A percentile compares a stretch with the other conserved stretches of the same genome.
phyloP scores from a whole-genome alignment of 2,797 vertebrate species.

The Argyrosomus regius region DNA sequence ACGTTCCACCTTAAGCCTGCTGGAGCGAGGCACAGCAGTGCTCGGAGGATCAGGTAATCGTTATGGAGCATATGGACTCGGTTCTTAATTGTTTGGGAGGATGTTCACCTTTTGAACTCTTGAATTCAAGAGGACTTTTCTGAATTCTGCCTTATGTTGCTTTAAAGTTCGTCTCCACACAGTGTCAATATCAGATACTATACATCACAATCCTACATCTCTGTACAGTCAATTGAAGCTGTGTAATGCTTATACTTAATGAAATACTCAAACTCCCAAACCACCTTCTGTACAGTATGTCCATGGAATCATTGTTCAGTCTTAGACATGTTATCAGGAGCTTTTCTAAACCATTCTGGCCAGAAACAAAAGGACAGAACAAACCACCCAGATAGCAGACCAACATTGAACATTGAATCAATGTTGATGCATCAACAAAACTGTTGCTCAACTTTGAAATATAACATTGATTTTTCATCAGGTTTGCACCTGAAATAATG shows the following conservation, averaged over 20 bases:
- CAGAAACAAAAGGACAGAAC: neutral
- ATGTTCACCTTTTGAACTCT: neutral
- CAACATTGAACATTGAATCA: no score
- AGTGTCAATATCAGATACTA: neutral
- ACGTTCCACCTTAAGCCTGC: slow-evolving; percentile 5
- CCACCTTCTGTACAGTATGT: neutral
- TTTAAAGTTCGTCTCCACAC: neutral
- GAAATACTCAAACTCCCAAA: neutral
- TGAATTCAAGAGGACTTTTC: no score
- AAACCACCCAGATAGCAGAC: no score
- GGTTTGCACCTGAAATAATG: no score
- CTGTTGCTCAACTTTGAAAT: no score
- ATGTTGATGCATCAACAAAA: no score
- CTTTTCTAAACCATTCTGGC: neutral
- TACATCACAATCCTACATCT: neutral
- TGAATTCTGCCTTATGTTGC: neutral
- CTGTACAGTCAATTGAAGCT: neutral
- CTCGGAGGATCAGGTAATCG: neutral
- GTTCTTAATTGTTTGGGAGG: neutral
- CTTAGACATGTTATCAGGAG: no score
- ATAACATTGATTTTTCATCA: no score
- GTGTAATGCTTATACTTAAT: neutral
- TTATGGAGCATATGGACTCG: neutral
- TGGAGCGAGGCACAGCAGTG: neutral
- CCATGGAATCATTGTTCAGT: no score